A percentile compares a stretch with the other conserved stretches of the same genome.
phyloP scores from a whole-genome alignment of 2,113 vertebrate species.

The Lonchura striata region DNA sequence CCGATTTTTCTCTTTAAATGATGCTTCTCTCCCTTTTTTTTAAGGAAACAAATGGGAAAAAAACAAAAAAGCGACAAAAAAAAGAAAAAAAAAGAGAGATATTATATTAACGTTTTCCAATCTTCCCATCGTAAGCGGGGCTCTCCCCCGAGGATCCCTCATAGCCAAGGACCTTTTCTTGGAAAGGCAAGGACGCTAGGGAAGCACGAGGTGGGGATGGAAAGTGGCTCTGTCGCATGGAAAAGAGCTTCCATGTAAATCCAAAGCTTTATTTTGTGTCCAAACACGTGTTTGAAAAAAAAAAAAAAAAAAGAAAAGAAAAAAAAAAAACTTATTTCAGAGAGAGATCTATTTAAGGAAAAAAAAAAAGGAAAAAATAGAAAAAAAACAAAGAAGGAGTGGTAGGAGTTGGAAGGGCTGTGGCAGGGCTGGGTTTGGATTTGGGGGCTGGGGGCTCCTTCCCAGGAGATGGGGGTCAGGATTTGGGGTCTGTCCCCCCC shows the following conservation, averaged over 20 bases:
- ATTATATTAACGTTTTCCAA: conserved; percentile 32
- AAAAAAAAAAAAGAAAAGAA: not conserved
- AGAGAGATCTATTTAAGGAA: conserved; percentile 31
- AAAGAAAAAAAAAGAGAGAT: not conserved
- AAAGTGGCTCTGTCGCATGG: conserved; percentile 39
- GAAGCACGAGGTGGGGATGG: conserved; percentile 1
- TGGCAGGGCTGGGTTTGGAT: not conserved
- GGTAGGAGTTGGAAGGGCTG: not conserved
- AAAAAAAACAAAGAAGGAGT: not conserved
- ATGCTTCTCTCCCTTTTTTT: conserved; percentile 51
- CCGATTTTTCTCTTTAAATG: conserved; percentile 57
- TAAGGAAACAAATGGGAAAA: no score
- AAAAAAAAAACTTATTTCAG: not conserved
- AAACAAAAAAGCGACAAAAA: not conserved
- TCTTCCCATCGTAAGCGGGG: conserved; percentile 16
- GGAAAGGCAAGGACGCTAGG: not conserved
- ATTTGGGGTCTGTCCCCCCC: not conserved
- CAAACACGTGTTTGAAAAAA: conserved; percentile 26
- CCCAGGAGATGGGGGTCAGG: not conserved
- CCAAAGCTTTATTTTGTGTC: conserved; percentile 68
- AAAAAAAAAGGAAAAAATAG: not conserved
- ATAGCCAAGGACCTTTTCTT: not conserved
- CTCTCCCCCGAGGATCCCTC: not conserved
- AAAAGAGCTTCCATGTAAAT: conserved; percentile 66
- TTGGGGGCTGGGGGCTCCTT: not conserved